Conservation (phyloP, 2,797 vertebrate species). For the Falco columbarius region DNA sequence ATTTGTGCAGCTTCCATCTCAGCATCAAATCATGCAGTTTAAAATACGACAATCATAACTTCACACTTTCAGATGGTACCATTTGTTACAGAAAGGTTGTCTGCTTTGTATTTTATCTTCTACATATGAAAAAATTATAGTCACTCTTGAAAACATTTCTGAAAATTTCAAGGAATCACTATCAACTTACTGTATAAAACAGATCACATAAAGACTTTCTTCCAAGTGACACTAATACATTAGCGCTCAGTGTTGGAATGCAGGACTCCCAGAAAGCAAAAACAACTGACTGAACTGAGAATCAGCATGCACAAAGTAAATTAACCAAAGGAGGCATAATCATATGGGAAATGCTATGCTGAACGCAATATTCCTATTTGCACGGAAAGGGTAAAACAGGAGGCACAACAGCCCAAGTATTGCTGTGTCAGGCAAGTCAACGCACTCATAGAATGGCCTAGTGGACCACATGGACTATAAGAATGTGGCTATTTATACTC, state of each 20-base stretch:
- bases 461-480: accelerated
- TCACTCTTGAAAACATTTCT: neutral
- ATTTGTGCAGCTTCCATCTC: neutral
- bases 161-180: conserved; percentile 32
- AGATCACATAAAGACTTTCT: neutral
- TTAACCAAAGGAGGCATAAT: neutral
- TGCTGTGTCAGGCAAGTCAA: neutral
- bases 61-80: neutral
- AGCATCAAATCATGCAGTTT: neutral
- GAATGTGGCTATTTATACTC: neutral
- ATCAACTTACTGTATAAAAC: neutral
- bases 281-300: neutral
- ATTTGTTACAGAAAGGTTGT: neutral
- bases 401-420: neutral
- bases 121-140: conserved; percentile 13
- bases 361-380: neutral
- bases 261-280: neutral
- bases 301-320: neutral
- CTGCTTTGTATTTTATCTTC: conserved; percentile 19
- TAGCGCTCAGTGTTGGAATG: neutral
- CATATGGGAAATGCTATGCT: neutral
- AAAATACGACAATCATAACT: neutral
- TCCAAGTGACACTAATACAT: neutral
- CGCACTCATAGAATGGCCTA: neutral
- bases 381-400: neutral